Evolutionary conservation across 2,113 vertebrate genomes (phyloP).

Genomic region (Chloropsis cyanopogon): DNA sequence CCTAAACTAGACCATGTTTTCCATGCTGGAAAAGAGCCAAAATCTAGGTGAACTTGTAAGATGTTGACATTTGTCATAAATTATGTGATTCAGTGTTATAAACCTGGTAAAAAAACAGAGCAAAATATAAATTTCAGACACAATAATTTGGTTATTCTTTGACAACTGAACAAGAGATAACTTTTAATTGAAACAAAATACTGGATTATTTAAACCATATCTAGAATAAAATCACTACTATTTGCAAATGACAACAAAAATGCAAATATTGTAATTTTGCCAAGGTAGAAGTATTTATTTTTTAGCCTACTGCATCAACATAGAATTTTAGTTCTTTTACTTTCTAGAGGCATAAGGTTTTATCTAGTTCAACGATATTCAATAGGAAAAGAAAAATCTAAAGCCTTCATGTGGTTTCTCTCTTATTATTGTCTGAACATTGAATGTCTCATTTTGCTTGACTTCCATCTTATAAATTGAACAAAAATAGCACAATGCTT

Average conservation of each 20-base stretch:
- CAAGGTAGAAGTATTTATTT: background rate
- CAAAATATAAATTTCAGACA: background rate
- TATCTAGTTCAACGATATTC: background rate
- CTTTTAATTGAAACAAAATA: background rate
- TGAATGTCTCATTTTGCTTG: background rate
- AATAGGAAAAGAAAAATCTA: background rate
- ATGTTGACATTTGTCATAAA: background rate
- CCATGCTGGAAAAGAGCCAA: background rate
- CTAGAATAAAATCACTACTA: background rate
- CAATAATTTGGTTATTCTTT: background rate
- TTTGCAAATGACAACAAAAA: background rate
- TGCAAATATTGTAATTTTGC: background rate
- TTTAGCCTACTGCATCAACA: background rate
- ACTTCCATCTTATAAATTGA: background rate
- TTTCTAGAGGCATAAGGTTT: background rate
- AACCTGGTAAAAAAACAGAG: background rate
- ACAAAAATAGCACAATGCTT: slow-evolving; percentile 18
- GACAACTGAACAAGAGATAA: background rate
- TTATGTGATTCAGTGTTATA: background rate
- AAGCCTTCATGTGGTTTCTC: background rate
- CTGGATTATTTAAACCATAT: background rate
- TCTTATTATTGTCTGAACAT: background rate
- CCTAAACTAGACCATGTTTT: background rate
- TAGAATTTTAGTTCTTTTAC: background rate
- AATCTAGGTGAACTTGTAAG: background rate